These are phyloP conservation scores for Smittia aterrima DNA, from an alignment of 2,888 invertebrate species.

Conservation along the genomic window DNA sequence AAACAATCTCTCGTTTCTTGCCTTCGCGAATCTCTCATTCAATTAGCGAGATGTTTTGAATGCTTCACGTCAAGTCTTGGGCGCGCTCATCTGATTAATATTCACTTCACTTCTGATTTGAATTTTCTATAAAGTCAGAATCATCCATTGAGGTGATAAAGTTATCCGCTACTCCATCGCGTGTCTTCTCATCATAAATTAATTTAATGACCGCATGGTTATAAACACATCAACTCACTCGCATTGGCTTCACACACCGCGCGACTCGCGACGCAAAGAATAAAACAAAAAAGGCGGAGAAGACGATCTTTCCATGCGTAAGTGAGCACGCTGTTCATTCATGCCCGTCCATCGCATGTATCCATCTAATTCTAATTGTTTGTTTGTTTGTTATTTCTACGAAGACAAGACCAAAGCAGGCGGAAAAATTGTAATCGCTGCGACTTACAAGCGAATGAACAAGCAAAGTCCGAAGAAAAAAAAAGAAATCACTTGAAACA, in stretches of 20 bases:
- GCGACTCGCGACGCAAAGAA: too few species aligned
- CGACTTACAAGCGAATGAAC: conserved; percentile 26
- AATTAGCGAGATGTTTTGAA: background rate
- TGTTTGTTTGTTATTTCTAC: conserved; percentile 23
- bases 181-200: conserved; percentile 40
- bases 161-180: conserved; percentile 38
- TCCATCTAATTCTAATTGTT: conserved; percentile 37
- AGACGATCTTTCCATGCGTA: background rate
- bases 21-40: background rate
- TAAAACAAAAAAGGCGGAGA: background rate
- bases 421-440: conserved; percentile 18
- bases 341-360: conserved; percentile 29
- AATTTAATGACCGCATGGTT: conserved; percentile 40
- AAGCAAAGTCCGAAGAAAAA: background rate
- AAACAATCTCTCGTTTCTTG: background rate
- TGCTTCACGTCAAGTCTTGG: background rate
- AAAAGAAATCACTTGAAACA: background rate
- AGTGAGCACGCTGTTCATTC: conserved; percentile 16
- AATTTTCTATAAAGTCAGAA: conserved; percentile 13
- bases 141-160: conserved; percentile 16
- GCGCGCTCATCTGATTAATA: conserved; percentile 14
- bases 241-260: too few species aligned
- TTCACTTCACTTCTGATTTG: background rate
- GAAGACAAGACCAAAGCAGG: conserved; percentile 13
- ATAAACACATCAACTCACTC: conserved; percentile 30